These are phyloP conservation scores for Crotalus viridis DNA, from an alignment of 2,113 vertebrate species.

Conservation along the genomic window DNA sequence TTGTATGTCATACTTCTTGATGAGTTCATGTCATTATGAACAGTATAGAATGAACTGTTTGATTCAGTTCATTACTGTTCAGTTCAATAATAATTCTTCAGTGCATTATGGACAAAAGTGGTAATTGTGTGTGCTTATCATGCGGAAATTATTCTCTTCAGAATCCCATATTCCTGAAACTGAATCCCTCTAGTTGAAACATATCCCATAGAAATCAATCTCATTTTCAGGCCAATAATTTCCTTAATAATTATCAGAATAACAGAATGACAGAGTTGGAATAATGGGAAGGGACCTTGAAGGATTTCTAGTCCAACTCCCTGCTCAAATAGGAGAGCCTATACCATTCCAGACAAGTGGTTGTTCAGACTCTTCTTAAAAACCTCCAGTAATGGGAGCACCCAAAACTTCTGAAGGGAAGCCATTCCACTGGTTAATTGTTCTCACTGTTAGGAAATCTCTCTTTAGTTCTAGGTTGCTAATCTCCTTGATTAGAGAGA, in stretches of 20 bases:
- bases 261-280: too few species aligned
- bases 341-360: too few species aligned
- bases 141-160: conserved; percentile 14
- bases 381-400: too few species aligned
- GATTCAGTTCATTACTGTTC: not conserved
- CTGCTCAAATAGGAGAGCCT: too few species aligned
- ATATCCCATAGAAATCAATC: not conserved
- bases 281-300: too few species aligned
- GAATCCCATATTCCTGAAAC: not conserved
- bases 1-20: not conserved
- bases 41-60: not conserved
- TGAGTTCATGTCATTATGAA: not conserved
- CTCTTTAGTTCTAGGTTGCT: too few species aligned
- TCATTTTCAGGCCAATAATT: not conserved
- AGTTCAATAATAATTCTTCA: not conserved
- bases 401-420: too few species aligned
- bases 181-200: not conserved
- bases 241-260: not conserved
- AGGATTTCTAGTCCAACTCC: too few species aligned
- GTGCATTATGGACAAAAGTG: not conserved
- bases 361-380: too few species aligned
- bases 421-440: too few species aligned
- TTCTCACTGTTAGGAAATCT: too few species aligned
- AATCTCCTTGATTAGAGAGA: too few species aligned
- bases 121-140: conserved; percentile 5